Percentiles rank a stretch among this genome's conserved stretches.
Conservation (phyloP, 2,797 vertebrate genomes). For the Rhinatrema bivittatum region DNA sequence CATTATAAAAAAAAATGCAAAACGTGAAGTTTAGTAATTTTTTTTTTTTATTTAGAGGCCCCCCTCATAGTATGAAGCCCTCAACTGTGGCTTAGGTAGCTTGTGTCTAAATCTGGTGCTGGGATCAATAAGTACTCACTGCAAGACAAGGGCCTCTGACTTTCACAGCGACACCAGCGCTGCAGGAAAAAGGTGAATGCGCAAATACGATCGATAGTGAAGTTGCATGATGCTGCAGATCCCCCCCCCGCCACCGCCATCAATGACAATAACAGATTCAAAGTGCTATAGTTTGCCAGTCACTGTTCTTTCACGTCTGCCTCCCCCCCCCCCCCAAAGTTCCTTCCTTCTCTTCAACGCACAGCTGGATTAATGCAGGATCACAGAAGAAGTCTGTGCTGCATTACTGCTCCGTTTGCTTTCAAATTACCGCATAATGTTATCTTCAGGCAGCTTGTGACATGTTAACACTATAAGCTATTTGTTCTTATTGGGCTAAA, state of each 20-base stretch:
- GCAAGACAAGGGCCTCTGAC: constrained; percentile 25
- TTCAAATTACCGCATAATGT: constrained; percentile 84
- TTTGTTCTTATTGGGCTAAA: constrained; percentile 75
- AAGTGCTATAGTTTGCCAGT: constrained; percentile 74
- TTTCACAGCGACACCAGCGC: constrained; percentile 44
- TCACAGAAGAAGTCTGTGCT: constrained; percentile 80
- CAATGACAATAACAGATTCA: constrained; percentile 84
- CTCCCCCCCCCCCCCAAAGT: constrained; percentile 41
- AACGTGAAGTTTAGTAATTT: too few species aligned
- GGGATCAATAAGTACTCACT: constrained; percentile 51
- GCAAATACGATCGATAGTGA: constrained; percentile 55
- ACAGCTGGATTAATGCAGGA: constrained; percentile 81
- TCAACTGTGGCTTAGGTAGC: too few species aligned
- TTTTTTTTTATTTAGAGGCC: too few species aligned
- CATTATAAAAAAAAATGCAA: too few species aligned
- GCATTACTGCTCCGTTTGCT: constrained; percentile 83
- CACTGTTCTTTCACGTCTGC: constrained; percentile 75
- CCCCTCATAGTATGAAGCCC: too few species aligned
- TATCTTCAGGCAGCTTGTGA: constrained; percentile 73
- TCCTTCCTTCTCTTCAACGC: constrained; percentile 59
- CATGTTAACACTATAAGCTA: constrained; percentile 76
- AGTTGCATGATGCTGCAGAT: constrained; percentile 85
- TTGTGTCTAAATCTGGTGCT: too few species aligned
- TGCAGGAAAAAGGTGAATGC: constrained; percentile 37
- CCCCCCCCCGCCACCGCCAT: too few species aligned